Base-by-base conservation (phyloP, 2,888 invertebrate species). In the Linnaemya vulpina region DNA sequence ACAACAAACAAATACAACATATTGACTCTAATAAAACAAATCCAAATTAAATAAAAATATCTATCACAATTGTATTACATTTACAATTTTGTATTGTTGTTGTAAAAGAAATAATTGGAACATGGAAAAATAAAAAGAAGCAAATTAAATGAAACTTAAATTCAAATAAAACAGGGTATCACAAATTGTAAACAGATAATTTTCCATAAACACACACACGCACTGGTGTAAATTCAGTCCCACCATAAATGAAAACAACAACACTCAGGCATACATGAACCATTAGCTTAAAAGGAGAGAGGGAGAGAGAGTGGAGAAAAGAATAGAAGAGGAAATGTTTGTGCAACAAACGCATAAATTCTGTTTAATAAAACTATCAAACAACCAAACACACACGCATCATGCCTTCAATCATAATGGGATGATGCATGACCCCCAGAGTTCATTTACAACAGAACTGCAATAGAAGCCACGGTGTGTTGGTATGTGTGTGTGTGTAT, bases 91-190 rank as follows among this genome's bases (percentile, higher is more conserved):
- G 30, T 73, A 58, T 73, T 79, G 30, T 63, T 63, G 15, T 55
- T 55, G 51, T 55, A n/a, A 60, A 22, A 40, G 3, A 40, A 40
- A 40, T 53, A 22, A 22, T 30, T 43, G 43, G 49, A 55, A 65
- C 53, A 63, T 35, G 43, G 0, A 62, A 62, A 38, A 40, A 20
- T 15, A 76, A n/a, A 46, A 46, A 35, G 46, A 58, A 51, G 3
- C 67, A 15, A 38, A 46, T 1, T 25, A 53, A 78, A 73, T 40
- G 22, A 40, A 43, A 75, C 76, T 79, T 84, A 71, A 79, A 76
- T 75, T 76, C 43, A 60, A 84, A 76, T 79, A 76, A 83, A 78
- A 79, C 63, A 67, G 70, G 71, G 38, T 67, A 84, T 75, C 75
- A 78, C 15, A 43, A 38, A 53, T 58, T 62, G 51, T 77, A 77